A percentile compares a stretch with the other conserved stretches of the same genome.
Conservation (phyloP, 2,797 vertebrate species). For the Erpetoichthys calabaricus region DNA sequence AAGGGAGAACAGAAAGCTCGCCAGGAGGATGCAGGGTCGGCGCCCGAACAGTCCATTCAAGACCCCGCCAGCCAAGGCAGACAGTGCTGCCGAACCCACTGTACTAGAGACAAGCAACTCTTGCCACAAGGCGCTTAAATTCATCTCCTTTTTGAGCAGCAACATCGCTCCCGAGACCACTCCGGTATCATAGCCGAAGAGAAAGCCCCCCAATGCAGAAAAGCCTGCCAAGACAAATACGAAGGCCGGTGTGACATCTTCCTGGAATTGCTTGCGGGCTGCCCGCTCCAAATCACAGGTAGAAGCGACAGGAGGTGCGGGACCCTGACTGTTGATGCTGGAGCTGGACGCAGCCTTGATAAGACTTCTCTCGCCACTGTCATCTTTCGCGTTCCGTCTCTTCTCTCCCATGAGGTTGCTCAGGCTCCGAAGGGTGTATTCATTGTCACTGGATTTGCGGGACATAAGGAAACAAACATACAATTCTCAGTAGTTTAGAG, state of each 20-base stretch:
- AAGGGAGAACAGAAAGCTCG: constrained; percentile 70
- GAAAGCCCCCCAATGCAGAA: constrained; percentile 86
- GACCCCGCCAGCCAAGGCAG: constrained; percentile 73
- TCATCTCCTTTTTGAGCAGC: constrained; percentile 74
- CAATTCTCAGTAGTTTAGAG: background rate
- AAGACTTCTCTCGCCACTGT: constrained; percentile 52
- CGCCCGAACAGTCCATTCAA: constrained; percentile 79
- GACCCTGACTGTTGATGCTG: constrained; percentile 60
- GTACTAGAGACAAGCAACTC: constrained; percentile 84
- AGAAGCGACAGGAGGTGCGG: constrained; percentile 21
- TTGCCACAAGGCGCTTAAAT: constrained; percentile 80
- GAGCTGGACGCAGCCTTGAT: constrained; percentile 62
- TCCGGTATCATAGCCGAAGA: constrained; percentile 92
- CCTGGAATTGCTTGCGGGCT: constrained; percentile 86
- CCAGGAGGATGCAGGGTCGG: constrained; percentile 74
- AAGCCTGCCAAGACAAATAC: constrained; percentile 77
- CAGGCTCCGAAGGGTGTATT: constrained; percentile 86
- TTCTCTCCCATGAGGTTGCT: constrained; percentile 87
- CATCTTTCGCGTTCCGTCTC: constrained; percentile 60
- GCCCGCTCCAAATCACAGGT: constrained; percentile 78
- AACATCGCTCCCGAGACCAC: constrained; percentile 94
- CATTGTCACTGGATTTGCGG: constrained; percentile 76
- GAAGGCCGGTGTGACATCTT: constrained; percentile 75
- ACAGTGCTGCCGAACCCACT: constrained; percentile 77
- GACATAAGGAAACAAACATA: constrained; percentile 60